phyloP scores from a whole-genome alignment of 2,113 vertebrate genomes.

The Plectropomus leopardus region DNA sequence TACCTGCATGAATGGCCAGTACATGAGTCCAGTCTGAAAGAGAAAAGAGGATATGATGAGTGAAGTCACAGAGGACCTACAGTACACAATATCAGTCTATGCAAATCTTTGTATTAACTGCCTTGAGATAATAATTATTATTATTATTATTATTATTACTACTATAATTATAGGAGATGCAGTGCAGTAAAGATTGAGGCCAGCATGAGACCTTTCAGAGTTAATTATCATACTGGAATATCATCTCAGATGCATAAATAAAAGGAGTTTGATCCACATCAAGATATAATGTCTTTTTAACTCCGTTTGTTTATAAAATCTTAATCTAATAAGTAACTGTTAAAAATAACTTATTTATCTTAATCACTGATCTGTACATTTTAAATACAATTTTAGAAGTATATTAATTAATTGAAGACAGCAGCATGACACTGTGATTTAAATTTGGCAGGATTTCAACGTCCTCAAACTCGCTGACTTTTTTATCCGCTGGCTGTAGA shows the following conservation, averaged over 20 bases:
- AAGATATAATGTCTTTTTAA: background rate
- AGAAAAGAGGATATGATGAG: slow-evolving; percentile 1
- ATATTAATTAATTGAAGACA: too few relatives aligned
- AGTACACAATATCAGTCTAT: background rate
- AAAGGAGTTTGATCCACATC: background rate
- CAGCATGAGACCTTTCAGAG: background rate
- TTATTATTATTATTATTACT: too few relatives aligned
- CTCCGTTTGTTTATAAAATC: too few relatives aligned
- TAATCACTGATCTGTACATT: too few relatives aligned
- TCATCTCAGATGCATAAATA: background rate
- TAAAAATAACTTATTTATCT: too few relatives aligned
- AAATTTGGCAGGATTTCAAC: slow-evolving; percentile 30
- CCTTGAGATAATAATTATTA: too few relatives aligned
- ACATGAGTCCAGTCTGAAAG: slow-evolving; percentile 93
- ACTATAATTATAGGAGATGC: too few relatives aligned
- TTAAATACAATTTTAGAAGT: too few relatives aligned
- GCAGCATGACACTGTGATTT: slow-evolving; percentile 2
- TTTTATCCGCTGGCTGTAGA: background rate
- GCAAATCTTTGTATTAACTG: background rate
- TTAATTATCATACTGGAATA: background rate
- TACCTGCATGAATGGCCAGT: slow-evolving; percentile 97
- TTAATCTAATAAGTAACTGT: background rate
- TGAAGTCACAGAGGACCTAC: background rate
- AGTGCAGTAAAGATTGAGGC: too few relatives aligned
- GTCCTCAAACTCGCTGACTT: slow-evolving; percentile 33